Evolutionary conservation across 2,113 vertebrate species (phyloP).

Genomic region (Columbina picui): DNA sequence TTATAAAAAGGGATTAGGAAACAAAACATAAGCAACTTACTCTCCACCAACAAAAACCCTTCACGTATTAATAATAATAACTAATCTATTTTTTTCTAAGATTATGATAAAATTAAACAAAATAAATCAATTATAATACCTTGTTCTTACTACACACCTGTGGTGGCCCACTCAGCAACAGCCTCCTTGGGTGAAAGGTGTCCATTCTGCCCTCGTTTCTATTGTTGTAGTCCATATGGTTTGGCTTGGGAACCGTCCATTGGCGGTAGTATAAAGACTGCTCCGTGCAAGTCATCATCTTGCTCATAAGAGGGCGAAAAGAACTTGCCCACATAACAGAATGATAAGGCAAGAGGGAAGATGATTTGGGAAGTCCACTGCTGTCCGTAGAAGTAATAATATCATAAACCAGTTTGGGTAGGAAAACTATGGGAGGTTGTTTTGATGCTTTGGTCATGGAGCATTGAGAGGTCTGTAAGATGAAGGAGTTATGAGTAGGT

Average conservation of each 20-base stretch:
- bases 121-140: neutral
- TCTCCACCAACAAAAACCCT: neutral
- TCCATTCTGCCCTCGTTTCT: conserved; percentile 86
- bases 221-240: conserved; percentile 94
- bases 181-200: conserved; percentile 92
- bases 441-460: conserved; percentile 84
- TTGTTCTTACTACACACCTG: conserved; percentile 81
- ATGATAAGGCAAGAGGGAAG: conserved; percentile 92
- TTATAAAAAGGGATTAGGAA: neutral
- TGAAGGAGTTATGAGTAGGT: conserved; percentile 61
- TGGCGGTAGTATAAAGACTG: conserved; percentile 98
- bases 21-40: neutral
- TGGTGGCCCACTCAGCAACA: conserved; percentile 94
- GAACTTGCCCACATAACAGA: conserved; percentile 93
- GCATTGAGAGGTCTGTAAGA: conserved; percentile 82
- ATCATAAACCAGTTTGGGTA: conserved; percentile 90
- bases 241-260: conserved; percentile 89
- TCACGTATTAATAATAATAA: neutral
- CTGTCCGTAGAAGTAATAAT: conserved; percentile 87
- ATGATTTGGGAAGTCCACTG: conserved; percentile 90
- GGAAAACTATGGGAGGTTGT: conserved; percentile 90
- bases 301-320: conserved; percentile 93
- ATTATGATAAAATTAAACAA: neutral
- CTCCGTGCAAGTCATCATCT: conserved; percentile 97
- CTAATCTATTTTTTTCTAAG: neutral